Conservation (phyloP, 2,888 invertebrate genomes). For the Pocota personata region DNA sequence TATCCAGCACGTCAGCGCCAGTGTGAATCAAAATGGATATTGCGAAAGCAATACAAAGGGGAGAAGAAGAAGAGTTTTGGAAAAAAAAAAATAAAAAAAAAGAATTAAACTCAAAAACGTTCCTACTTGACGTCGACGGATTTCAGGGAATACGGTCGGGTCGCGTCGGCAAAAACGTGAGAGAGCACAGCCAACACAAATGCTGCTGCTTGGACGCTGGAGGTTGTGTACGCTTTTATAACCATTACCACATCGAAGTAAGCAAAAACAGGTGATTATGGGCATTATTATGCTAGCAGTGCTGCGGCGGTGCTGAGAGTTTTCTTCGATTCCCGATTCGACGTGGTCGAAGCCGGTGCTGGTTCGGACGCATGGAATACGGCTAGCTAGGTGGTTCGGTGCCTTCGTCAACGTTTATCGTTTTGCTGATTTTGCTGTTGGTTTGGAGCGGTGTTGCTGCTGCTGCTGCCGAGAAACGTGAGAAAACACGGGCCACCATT, state of each 20-base stretch:
- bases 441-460: slow-evolving; percentile 24
- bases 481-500: slow-evolving; percentile 60
- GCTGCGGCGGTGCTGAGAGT: slow-evolving; percentile 23
- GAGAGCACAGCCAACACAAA: slow-evolving; percentile 54
- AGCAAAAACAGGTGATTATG: slow-evolving; percentile 74
- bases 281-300: slow-evolving; percentile 66
- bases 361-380: slow-evolving; percentile 21
- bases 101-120: slow-evolving; percentile 18
- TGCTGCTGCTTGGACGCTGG: slow-evolving; percentile 20
- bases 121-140: slow-evolving; percentile 50
- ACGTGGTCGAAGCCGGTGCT: slow-evolving; percentile 31
- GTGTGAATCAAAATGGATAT: slow-evolving; percentile 71
- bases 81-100: not conserved
- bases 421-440: slow-evolving; percentile 27
- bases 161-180: slow-evolving; percentile 68
- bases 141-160: slow-evolving; percentile 59
- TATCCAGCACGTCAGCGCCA: slow-evolving; percentile 59
- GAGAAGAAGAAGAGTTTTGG: slow-evolving; percentile 14
- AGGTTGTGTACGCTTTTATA: slow-evolving; percentile 67
- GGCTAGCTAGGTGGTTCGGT: slow-evolving; percentile 23
- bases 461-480: slow-evolving; percentile 61
- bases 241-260: slow-evolving; percentile 67
- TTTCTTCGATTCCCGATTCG: slow-evolving; percentile 64
- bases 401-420: slow-evolving; percentile 39
- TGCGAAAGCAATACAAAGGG: slow-evolving; percentile 38